phyloP scores from a whole-genome alignment of 2,113 vertebrate genomes.

The Anseranas semipalmata region DNA sequence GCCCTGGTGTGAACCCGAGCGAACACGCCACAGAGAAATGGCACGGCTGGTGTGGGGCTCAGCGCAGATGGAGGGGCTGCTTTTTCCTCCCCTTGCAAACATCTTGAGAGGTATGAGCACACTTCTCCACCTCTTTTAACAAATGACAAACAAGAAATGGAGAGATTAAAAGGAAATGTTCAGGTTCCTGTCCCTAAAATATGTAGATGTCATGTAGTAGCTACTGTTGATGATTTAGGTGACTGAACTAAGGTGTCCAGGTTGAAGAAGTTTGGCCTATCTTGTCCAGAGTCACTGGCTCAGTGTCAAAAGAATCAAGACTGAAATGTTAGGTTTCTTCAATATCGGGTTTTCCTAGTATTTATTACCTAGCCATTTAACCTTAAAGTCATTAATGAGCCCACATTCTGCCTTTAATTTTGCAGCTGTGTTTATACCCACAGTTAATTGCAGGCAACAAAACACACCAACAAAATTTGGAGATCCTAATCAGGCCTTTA shows the following conservation, averaged over 20 bases:
- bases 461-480: background rate
- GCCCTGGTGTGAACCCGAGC: background rate
- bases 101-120: background rate
- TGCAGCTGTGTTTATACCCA: background rate
- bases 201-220: background rate
- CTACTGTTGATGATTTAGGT: background rate
- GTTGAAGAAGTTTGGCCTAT: background rate
- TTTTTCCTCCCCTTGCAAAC: background rate
- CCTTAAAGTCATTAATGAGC: background rate
- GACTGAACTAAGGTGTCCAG: background rate
- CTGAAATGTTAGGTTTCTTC: background rate
- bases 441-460: background rate
- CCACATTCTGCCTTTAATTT: background rate
- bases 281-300: background rate
- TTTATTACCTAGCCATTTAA: background rate
- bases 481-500: background rate
- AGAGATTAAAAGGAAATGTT: background rate
- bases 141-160: background rate
- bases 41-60: fast-evolving
- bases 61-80: fast-evolving
- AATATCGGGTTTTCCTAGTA: background rate
- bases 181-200: background rate
- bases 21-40: background rate
- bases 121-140: background rate
- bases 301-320: slow-evolving; percentile 33